Percentiles rank a stretch among this genome's conserved stretches.
These are phyloP conservation scores for Stratiomys singularior DNA, from an alignment of 2,888 invertebrate species.

Conservation along the genomic window DNA sequence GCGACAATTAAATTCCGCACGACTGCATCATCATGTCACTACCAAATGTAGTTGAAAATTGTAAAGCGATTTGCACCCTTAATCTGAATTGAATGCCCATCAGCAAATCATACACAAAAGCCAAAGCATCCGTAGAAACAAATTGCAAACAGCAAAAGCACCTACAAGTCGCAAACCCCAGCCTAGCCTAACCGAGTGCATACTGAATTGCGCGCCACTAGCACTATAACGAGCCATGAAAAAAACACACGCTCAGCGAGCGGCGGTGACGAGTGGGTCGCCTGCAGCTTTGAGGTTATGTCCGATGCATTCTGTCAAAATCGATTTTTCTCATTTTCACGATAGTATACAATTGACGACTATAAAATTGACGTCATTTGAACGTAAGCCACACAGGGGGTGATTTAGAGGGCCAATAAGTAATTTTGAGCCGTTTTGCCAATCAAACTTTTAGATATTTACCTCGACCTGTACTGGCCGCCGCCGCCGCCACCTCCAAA, in stretches of 20 bases:
- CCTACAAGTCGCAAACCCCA: too few relatives aligned
- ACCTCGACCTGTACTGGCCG: conserved; percentile 55
- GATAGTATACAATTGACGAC: background rate
- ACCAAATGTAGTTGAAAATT: background rate
- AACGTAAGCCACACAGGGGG: background rate
- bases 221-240: background rate
- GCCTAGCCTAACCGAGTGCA: background rate
- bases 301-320: conserved; percentile 29
- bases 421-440: background rate
- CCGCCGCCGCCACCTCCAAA: conserved; percentile 52
- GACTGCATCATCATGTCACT: too few relatives aligned
- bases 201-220: background rate
- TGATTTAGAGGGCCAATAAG: background rate
- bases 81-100: background rate
- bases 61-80: background rate
- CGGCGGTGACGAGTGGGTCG: background rate
- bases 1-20: too few relatives aligned
- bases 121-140: background rate
- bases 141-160: background rate
- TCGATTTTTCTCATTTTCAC: conserved; percentile 48
- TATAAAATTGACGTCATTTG: background rate
- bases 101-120: background rate
- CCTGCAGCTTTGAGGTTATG: conserved; percentile 50
- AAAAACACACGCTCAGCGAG: background rate
- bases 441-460: conserved; percentile 47